phyloP scores from a whole-genome alignment of 1,140 invertebrate genomes.

The Aphis gossypii region DNA sequence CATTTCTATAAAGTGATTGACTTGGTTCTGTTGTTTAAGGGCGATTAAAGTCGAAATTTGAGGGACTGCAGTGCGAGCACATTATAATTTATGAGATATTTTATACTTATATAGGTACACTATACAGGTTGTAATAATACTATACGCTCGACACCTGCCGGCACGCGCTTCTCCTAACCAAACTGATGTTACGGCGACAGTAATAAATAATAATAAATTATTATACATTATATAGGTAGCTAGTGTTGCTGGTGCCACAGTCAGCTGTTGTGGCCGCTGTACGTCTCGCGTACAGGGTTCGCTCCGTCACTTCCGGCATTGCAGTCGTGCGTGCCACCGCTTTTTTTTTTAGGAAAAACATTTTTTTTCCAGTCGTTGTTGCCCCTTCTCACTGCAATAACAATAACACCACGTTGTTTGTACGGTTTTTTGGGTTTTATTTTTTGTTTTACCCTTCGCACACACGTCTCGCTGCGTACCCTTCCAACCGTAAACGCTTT shows the following conservation, averaged over 20 bases:
- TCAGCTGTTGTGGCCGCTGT: not conserved
- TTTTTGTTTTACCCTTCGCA: not conserved
- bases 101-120: not conserved
- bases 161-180: constrained; percentile 30
- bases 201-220: not conserved
- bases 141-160: constrained; percentile 20
- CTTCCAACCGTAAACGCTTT: not conserved
- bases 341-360: not conserved
- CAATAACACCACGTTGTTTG: not conserved
- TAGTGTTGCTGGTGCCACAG: not conserved
- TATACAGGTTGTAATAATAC: not conserved
- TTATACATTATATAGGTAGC: not conserved
- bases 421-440: not conserved
- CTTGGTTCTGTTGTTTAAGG: not conserved
- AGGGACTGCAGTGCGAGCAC: not conserved
- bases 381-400: no score
- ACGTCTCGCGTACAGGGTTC: not conserved
- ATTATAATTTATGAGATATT: no score
- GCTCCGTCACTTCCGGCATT: not conserved
- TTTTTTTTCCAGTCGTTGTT: no score
- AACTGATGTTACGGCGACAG: not conserved
- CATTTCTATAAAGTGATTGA: not conserved
- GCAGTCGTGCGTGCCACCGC: not conserved
- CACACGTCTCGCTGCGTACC: not conserved
- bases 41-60: not conserved